Evolutionary conservation across 35 echinoderm and acorn worm genomes (phyloP), one percentile per base, ranked within the genome.

Genomic region (Ophiothrix spiculata): DNA sequence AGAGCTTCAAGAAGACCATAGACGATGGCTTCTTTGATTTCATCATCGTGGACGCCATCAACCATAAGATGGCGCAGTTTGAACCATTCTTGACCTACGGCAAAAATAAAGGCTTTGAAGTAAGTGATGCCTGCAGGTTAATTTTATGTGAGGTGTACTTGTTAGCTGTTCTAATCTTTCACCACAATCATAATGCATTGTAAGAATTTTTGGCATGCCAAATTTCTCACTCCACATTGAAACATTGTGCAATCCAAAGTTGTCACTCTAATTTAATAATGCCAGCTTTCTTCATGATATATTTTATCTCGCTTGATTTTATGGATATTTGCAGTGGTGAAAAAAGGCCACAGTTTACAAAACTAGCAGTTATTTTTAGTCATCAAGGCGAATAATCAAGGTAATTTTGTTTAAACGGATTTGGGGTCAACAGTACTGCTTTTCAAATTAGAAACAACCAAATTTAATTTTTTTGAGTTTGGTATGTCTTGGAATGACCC

Each of bases 21-120:
- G 96, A 99, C 33, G 92, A 94, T 84, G 96, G 96, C 15, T 94
- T 99, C 86, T 99, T 99, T 84, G 89, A 91, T 78, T 94, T 99
- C 79, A 92, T 99, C 78, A 94, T 99, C 16, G 86, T 99, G 10
- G 96, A 99, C 87, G 96, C 96, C 39, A 87, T 94, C 74, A 99
- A 99, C 69, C 82, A 99, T 56, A 94, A 94, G 45, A 84, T 77
- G 29, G 80, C 89, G 29, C 90, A 99, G 75, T 91, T 94, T 89
- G 92, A 94, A 45, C 92, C 89, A 4, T 99, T 99, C 90, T 91
- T 86, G 81, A 94, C 56, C 56, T 99, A 94, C 83, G 92, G 88
- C 33, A 91, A 84, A 81, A 80, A 86, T 37, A 99, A 99, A 77
- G 92, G 92, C 33, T 99, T 99, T 92, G 92, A 99, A 80, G 90